Percentiles rank a stretch among this genome's conserved stretches.
phyloP scores from a whole-genome alignment of 37 sponge, comb jelly and placozoan species.

The Cladorhizidae sp. region DNA sequence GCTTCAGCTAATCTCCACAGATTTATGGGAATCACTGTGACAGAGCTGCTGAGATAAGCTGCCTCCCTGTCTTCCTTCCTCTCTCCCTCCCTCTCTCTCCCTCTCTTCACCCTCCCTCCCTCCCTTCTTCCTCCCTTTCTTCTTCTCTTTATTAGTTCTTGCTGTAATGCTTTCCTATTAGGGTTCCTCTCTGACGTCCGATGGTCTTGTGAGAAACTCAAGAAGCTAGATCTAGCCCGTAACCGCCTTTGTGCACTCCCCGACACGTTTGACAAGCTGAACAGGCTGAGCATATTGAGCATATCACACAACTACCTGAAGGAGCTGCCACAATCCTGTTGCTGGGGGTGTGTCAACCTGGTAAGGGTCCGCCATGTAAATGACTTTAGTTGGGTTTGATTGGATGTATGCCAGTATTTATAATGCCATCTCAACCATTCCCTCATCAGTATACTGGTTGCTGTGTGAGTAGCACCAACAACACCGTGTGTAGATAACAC shows the following conservation, averaged over 20 bases:
- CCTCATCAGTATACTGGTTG: too few species aligned
- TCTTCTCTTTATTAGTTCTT: neutral
- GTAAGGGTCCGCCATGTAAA: slow-evolving; percentile 38
- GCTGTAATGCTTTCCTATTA: neutral
- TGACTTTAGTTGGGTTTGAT: too few species aligned
- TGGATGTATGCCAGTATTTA: too few species aligned
- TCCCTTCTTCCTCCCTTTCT: neutral
- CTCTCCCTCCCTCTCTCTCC: neutral
- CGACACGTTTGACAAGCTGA: slow-evolving; percentile 70
- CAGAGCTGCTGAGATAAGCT: too few species aligned
- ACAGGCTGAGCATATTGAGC: slow-evolving; percentile 46
- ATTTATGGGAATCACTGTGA: too few species aligned
- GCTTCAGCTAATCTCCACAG: too few species aligned
- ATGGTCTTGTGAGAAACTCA: slow-evolving; percentile 77
- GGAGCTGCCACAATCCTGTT: slow-evolving; percentile 68
- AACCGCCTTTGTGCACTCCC: slow-evolving; percentile 72
- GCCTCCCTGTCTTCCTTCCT: too few species aligned
- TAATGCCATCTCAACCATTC: too few species aligned
- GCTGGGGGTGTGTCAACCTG: slow-evolving; percentile 77
- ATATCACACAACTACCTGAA: slow-evolving; percentile 72
- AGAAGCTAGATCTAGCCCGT: slow-evolving; percentile 76
- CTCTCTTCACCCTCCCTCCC: neutral
- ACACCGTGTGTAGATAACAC: too few species aligned
- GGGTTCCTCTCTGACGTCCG: slow-evolving; percentile 14
- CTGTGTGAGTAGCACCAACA: too few species aligned